Evolutionary conservation across 2,888 invertebrate species (phyloP).

Genomic region (Endotricha flammealis): DNA sequence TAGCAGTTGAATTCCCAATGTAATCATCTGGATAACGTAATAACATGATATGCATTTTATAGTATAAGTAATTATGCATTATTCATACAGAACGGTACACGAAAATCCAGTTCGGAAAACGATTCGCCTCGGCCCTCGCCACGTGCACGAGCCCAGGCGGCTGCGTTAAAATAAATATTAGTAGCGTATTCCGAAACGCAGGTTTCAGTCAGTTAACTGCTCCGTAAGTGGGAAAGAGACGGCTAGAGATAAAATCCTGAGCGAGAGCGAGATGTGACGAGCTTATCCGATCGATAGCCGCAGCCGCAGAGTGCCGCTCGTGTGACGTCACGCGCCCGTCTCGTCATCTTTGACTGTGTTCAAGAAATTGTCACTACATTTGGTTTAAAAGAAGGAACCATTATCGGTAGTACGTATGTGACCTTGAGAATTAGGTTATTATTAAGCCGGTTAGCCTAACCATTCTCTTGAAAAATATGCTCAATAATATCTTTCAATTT

Average conservation of each 20-base stretch:
- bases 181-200: constrained; percentile 73
- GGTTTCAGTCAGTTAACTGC: constrained; percentile 53
- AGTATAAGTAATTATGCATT: too few relatives aligned
- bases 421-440: neutral
- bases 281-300: constrained; percentile 74
- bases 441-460: too few relatives aligned
- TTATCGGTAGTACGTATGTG: constrained; percentile 3
- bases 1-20: too few relatives aligned
- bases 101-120: constrained; percentile 2
- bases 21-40: too few relatives aligned
- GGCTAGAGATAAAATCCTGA: constrained; percentile 36
- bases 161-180: constrained; percentile 77
- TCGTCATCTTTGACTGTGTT: constrained; percentile 74
- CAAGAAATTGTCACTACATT: constrained; percentile 71
- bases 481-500: too few relatives aligned
- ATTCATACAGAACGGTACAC: too few relatives aligned
- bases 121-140: constrained; percentile 31
- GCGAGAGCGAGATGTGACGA: constrained; percentile 58
- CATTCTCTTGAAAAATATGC: too few relatives aligned
- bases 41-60: too few relatives aligned
- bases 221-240: constrained; percentile 49
- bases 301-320: constrained; percentile 75
- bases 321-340: constrained; percentile 73
- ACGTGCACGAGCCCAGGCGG: constrained; percentile 64
- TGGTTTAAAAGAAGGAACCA: constrained; percentile 30